Percentiles rank a stretch among this genome's conserved stretches.
These are phyloP conservation scores for Vespertilio murinus DNA, from an alignment of 2,797 vertebrate species.

Conservation along the genomic window DNA sequence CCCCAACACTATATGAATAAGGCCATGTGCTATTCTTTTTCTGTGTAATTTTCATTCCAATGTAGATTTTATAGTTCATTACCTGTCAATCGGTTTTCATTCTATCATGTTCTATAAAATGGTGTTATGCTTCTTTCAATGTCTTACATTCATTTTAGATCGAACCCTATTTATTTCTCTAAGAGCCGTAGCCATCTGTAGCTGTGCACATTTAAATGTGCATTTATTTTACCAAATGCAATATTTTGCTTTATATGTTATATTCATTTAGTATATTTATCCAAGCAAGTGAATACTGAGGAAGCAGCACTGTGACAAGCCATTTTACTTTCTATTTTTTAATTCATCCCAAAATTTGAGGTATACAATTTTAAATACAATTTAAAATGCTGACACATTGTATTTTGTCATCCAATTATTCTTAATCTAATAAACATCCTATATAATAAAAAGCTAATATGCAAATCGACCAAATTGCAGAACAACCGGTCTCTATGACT, in stretches of 20 bases:
- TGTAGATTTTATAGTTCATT: conserved; percentile 86
- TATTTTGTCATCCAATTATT: neutral
- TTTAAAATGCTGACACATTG: neutral
- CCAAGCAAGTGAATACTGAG: conserved; percentile 69
- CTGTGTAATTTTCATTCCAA: conserved; percentile 80
- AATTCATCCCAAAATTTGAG: conserved; percentile 44
- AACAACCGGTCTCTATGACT: too few relatives aligned
- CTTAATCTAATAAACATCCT: conserved; percentile 28
- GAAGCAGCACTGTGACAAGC: conserved; percentile 14
- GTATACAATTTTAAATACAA: conserved; percentile 24
- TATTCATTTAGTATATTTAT: conserved; percentile 74
- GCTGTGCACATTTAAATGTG: conserved; percentile 71
- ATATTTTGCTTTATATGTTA: conserved; percentile 71
- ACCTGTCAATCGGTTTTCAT: conserved; percentile 85
- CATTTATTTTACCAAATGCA: conserved; percentile 81
- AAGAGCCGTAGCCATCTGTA: conserved; percentile 73
- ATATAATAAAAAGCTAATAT: too few relatives aligned
- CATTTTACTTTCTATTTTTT: conserved; percentile 38
- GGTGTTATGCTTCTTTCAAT: conserved; percentile 74
- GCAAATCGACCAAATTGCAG: too few relatives aligned
- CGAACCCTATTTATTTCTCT: conserved; percentile 80
- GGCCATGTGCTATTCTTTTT: conserved; percentile 71
- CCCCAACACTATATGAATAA: conserved; percentile 54
- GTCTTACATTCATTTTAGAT: conserved; percentile 78
- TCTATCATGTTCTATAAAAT: conserved; percentile 81